Evolutionary conservation across 2,113 vertebrate species (phyloP), one percentile per base, ranked within the genome.

Genomic region (Dicentrarchus labrax): DNA sequence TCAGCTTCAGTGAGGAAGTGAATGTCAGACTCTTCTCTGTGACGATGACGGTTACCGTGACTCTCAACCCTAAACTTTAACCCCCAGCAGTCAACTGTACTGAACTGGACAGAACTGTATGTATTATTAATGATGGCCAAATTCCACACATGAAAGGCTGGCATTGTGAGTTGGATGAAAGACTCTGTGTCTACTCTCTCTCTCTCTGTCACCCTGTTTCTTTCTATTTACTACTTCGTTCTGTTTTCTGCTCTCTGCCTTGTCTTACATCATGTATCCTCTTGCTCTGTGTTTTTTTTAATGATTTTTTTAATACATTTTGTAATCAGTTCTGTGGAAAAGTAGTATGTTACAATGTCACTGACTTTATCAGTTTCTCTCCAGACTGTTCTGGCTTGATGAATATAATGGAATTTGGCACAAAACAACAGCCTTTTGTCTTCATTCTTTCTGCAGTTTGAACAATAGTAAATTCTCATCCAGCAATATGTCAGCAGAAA

Each of bases 111-210:
- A 54, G 79, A 61, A 68, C 75, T 81, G 84, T 89, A 94, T 93
- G 93, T 89, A 92, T 94, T 94, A 93, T 95, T 95, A 94, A 95
- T 94, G 93, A 89, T 56, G 84, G 88, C 64, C 85, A 93, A 93
- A 95, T 94, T 93, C 92, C 92, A 86, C 88, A 69, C 78, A 87
- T 94, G 93, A 95, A 95, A 95, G 90, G 81, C 83, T 22, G 41
- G 72, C 88, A 91, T 96, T 95, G 94, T 95, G 84, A 88, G 41
- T 61, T 19, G 78, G 47, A 86, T 93, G 84, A 95, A 94, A 93
- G 93, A 67, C 76, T 30, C 88, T 89, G 91, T 95, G 91, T 94
- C 88, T 72, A 2, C 62, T 83, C 75, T 74, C 41, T 75, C 66
- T 75, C 66, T 83, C 53, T 45, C 69, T 65, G 43, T 77, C 75